These are phyloP conservation scores for Diplazon laetatorius DNA, from an alignment of 2,888 invertebrate genomes.

Conservation along the genomic window DNA sequence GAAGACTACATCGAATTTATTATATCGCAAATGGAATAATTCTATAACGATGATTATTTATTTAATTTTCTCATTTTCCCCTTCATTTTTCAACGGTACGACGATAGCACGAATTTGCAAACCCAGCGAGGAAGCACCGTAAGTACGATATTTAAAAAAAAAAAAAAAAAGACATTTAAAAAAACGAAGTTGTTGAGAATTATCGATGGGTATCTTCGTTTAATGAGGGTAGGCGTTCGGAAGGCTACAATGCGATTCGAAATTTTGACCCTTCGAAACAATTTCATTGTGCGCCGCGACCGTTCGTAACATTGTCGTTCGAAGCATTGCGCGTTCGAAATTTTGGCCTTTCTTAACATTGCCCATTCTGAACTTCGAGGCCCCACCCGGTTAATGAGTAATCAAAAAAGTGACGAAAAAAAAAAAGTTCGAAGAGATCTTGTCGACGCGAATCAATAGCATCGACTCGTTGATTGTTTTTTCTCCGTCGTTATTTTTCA, in stretches of 20 bases:
- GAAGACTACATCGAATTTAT: constrained; percentile 37
- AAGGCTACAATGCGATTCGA: no score
- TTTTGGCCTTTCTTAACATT: no score
- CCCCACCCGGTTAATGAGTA: background rate
- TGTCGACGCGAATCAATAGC: background rate
- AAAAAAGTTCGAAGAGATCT: background rate
- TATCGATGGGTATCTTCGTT: no score
- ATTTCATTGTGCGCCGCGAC: no score
- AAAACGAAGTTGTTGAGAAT: no score
- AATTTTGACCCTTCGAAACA: no score
- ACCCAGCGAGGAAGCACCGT: constrained; percentile 3
- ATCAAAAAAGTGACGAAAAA: background rate
- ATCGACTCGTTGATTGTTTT: background rate
- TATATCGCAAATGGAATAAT: constrained; percentile 26
- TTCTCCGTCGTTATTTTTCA: background rate
- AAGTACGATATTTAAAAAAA: no score
- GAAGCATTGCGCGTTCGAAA: no score
- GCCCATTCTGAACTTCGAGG: no score
- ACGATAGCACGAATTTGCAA: constrained; percentile 1
- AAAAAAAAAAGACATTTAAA: background rate
- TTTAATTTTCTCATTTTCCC: no score
- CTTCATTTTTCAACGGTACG: background rate
- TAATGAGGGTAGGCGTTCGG: no score
- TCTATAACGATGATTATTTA: constrained; percentile 3
- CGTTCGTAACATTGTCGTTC: no score